Percentiles rank a stretch among this genome's conserved stretches.
phyloP scores from a whole-genome alignment of 2,113 vertebrate genomes.

The Toxotes chatareus region DNA sequence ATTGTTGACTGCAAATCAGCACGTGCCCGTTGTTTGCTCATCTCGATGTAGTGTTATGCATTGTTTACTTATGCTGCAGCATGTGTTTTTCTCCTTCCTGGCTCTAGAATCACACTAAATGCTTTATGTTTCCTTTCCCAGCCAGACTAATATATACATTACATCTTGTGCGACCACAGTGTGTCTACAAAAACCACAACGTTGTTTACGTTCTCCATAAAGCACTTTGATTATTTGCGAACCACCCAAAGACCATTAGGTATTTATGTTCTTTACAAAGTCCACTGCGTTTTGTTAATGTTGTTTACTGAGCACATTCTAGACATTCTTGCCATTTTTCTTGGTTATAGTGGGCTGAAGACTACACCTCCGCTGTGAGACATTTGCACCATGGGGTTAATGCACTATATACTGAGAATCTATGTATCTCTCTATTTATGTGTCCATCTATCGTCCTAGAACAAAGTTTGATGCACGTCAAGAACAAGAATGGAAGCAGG shows the following conservation, averaged over 20 bases:
- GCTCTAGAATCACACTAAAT: constrained; percentile 45
- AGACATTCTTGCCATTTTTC: constrained; percentile 61
- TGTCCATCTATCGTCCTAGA: neutral
- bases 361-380: constrained; percentile 19
- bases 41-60: constrained; percentile 64
- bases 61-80: constrained; percentile 76
- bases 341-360: neutral
- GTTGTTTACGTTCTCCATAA: constrained; percentile 46
- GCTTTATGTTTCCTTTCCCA: constrained; percentile 54
- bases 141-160: constrained; percentile 38
- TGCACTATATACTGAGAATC: neutral
- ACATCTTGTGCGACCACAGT: constrained; percentile 8
- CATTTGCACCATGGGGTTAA: constrained; percentile 13
- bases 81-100: constrained; percentile 73
- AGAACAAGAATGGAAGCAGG: neutral
- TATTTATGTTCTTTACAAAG: constrained; percentile 54
- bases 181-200: constrained; percentile 28
- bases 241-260: constrained; percentile 19
- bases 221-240: constrained; percentile 46
- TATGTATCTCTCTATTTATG: neutral
- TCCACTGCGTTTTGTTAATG: constrained; percentile 36
- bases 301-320: constrained; percentile 60
- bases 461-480: neutral
- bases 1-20: constrained; percentile 79
- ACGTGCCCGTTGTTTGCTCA: constrained; percentile 80